Percentiles rank a stretch among this genome's conserved stretches.
phyloP scores from a whole-genome alignment of 2,888 invertebrate species.

The Heliothis peltigera region DNA sequence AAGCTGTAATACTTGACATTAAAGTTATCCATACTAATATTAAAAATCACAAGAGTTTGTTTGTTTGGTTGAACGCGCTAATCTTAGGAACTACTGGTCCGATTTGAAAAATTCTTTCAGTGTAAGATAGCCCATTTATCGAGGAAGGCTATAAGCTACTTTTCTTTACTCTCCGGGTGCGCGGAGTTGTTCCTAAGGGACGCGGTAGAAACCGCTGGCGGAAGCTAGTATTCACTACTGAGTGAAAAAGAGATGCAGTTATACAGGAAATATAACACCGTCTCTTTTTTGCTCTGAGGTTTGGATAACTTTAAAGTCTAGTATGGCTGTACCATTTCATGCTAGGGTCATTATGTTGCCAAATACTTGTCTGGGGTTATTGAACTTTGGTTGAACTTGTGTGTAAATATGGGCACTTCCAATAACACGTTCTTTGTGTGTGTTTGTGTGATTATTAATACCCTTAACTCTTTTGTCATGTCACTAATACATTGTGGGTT shows the following conservation, averaged over 20 bases:
- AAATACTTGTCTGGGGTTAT: slow-evolving; percentile 49
- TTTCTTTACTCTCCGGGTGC: too few relatives aligned
- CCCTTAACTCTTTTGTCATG: slow-evolving; percentile 68
- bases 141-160: too few relatives aligned
- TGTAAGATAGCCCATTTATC: too few relatives aligned
- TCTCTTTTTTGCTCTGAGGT: not conserved
- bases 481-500: slow-evolving; percentile 74
- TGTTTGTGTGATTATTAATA: slow-evolving; percentile 69
- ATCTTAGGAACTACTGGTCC: too few relatives aligned
- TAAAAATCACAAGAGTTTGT: too few relatives aligned
- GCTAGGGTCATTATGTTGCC: slow-evolving; percentile 69
- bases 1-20: not conserved
- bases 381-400: slow-evolving; percentile 39
- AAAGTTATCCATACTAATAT: too few relatives aligned
- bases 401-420: slow-evolving; percentile 60
- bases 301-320: not conserved
- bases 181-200: too few relatives aligned
- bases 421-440: slow-evolving; percentile 59
- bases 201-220: too few relatives aligned
- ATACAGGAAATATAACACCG: not conserved
- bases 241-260: not conserved
- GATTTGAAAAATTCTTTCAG: too few relatives aligned
- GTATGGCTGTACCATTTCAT: slow-evolving; percentile 71
- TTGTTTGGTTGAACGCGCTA: too few relatives aligned
- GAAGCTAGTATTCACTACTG: too few relatives aligned